Base-by-base conservation (phyloP, 2,888 invertebrate genomes). In the Catocala sponsa region DNA sequence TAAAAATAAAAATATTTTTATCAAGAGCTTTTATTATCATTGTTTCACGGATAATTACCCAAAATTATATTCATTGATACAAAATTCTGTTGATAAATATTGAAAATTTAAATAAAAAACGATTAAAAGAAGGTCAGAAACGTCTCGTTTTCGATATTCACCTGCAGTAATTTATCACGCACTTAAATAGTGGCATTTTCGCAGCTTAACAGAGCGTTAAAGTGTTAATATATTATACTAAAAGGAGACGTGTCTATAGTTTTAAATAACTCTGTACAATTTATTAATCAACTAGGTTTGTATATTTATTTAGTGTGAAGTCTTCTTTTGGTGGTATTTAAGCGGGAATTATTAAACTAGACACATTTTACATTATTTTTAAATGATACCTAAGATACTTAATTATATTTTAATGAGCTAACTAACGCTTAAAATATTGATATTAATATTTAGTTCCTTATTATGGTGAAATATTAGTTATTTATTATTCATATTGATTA, bases 131-230 rank as follows among this genome's bases (percentile, higher is more conserved):
- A 70, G 56, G 63, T 69, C 48, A 72, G 68, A 74, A 71, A 65
- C 32, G 71, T 78, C 66, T 62, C 46, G 69, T 66, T 68, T 69
- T 70, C 44, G 6, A 44, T 70, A 72, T 74, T 75, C 78, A 83
- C 70, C 79, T 81, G 77, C 65, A 46, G 61, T 74, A 68, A 79
- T 78, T 78, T 81, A 79, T 81, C 51, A 65, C 51, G 59, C 42
- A 66, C 69, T 78, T 72, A 75, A 74, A 76, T 77, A 72, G 67
- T 69, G 63, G 67, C 64, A 69, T 72, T 74, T 74, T 74, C 56
- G 54, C 58, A 59, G 66, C 66, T 73, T 71, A 61, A 72, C 25
- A 51, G 53, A 63, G 61, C 54, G 49, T 53, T 63, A 63, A 74
- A 70, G 68, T 65, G 68, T 73, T 74, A 65, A 76, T 74, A 65